A percentile compares a stretch with the other conserved stretches of the same genome.
phyloP scores from a whole-genome alignment of 2,113 vertebrate genomes.

The Vulpes ferrilata region DNA sequence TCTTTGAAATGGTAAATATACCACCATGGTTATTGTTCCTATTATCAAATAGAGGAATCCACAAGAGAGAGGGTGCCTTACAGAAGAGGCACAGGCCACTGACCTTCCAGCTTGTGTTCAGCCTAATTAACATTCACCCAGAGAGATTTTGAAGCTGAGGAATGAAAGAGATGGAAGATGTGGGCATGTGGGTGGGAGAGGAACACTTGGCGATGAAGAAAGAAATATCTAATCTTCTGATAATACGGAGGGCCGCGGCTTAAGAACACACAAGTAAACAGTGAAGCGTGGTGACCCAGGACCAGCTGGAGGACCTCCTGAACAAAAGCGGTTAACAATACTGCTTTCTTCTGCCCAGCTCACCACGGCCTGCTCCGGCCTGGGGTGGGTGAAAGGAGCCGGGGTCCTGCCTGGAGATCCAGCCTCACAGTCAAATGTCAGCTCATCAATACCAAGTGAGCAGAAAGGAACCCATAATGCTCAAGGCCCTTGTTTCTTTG shows the following conservation, averaged over 20 bases:
- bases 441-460: neutral
- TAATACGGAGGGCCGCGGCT: conserved; percentile 38
- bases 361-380: neutral
- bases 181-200: conserved; percentile 12
- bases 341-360: conserved; percentile 19
- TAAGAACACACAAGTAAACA: conserved; percentile 56
- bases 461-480: conserved; percentile 38
- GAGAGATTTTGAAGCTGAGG: neutral
- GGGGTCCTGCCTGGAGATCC: neutral
- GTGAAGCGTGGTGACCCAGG: conserved; percentile 64
- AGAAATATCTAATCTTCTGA: conserved; percentile 76
- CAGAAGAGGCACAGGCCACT: neutral
- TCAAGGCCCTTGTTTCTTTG: conserved; percentile 54
- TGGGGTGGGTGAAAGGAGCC: neutral
- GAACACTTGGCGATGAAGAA: conserved; percentile 25
- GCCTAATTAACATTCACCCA: conserved; percentile 68
- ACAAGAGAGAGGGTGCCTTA: neutral
- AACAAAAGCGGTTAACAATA: conserved; percentile 43
- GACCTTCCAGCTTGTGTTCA: neutral
- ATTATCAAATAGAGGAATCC: neutral
- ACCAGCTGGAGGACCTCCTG: conserved; percentile 67
- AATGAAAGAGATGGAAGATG: neutral
- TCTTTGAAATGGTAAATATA: conserved; percentile 36
- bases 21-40: neutral
- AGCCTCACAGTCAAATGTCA: conserved; percentile 60